Evolutionary conservation across 2,888 invertebrate species (phyloP), one percentile per base, ranked within the genome.

Genomic region (Trachelus stipa): DNA sequence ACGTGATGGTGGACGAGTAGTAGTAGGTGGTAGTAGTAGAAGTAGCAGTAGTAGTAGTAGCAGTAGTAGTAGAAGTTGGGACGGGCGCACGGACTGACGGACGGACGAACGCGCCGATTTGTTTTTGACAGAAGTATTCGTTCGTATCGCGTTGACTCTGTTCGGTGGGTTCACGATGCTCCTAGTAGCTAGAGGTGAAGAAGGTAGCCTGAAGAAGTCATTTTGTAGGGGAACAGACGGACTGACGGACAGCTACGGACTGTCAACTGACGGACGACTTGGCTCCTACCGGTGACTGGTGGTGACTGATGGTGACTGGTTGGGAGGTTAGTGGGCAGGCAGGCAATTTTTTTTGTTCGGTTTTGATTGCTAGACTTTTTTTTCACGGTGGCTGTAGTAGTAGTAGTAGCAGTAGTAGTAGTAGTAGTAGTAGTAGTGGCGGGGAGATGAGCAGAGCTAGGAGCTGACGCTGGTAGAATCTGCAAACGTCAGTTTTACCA

Each of bases 401-500:
- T 71, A 69, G 71, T 69, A 69, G 71, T 78, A 79, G 81, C 85
- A 88, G 88, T 87, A 85, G 87, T 85, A 85, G 85, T 83, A 84
- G 85, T 85, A 85, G 85, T 83, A 84, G 85, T 83, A 85, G 87
- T 86, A 87, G 89, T 89, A 89, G 87, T 90, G 88, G 89, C 90
- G 89, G 90, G 90, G 90, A 91, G 91, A 90, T 88, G 90, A 91
- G 90, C 88, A 90, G 91, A 91, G 88, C 90, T 91, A 91, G 87
- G 88, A 91, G 89, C 88, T 90, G 91, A 91, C 89, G 90, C 88
- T 90, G 90, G 90, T 90, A 89, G 89, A 90, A 91, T 91, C 91
- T 91, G 91, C 89, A 91, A 91, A 91, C 89, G 91, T 91, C 91
- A 91, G 91, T 90, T 90, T 90, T 90, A 91, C 90, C 87, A 89